A percentile compares a stretch with the other conserved stretches of the same genome.
These are phyloP conservation scores for Watsonalla cultraria DNA, from an alignment of 2,888 invertebrate genomes.

Conservation along the genomic window DNA sequence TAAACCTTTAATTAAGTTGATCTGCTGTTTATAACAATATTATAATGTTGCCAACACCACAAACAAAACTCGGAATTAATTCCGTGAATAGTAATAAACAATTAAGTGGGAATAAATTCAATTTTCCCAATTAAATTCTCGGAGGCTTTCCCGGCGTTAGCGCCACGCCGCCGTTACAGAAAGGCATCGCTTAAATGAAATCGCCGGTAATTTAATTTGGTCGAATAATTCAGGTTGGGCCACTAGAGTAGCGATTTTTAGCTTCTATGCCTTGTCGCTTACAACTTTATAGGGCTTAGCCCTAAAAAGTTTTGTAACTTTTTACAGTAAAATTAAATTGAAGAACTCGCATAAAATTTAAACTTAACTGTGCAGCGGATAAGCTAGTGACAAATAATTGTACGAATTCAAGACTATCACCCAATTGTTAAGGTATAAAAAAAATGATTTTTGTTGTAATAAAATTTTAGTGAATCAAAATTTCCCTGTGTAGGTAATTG, in stretches of 20 bases:
- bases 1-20: too few relatives aligned
- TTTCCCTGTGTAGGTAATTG: too few relatives aligned
- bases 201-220: constrained; percentile 33
- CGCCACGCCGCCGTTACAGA: constrained; percentile 7
- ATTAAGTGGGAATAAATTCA: neutral
- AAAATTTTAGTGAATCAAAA: too few relatives aligned
- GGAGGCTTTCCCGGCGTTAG: constrained; percentile 8
- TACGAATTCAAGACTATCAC: too few relatives aligned
- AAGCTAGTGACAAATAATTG: too few relatives aligned
- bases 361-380: too few relatives aligned
- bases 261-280: too few relatives aligned
- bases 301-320: neutral
- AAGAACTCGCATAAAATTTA: too few relatives aligned
- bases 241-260: constrained; percentile 3
- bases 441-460: too few relatives aligned
- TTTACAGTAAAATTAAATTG: neutral
- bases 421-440: too few relatives aligned
- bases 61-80: neutral
- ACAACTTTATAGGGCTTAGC: too few relatives aligned
- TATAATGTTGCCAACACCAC: neutral
- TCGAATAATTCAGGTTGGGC: constrained; percentile 18
- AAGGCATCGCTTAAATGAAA: constrained; percentile 29
- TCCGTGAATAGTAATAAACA: neutral
- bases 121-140: neutral
- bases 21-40: too few relatives aligned